These are phyloP conservation scores for Discoglossus pictus DNA, from an alignment of 2,797 vertebrate genomes.

Conservation along the genomic window DNA sequence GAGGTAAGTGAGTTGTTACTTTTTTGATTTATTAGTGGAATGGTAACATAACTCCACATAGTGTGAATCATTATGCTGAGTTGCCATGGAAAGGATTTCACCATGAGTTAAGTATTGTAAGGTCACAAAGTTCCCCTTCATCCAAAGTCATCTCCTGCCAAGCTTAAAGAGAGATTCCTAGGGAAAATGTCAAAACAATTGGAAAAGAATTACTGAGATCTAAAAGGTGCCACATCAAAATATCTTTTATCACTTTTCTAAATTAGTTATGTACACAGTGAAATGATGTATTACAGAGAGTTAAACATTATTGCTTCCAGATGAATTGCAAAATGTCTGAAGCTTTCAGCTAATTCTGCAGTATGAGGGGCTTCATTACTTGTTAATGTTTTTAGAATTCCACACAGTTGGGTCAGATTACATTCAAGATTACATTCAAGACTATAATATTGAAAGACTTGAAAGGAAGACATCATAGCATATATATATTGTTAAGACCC, in stretches of 20 bases:
- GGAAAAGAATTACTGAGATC: slow-evolving; percentile 29
- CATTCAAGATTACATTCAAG: not conserved
- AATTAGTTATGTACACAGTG: slow-evolving; percentile 35
- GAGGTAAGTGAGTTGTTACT: not conserved
- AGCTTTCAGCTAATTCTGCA: slow-evolving; percentile 19
- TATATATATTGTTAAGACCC: slow-evolving; percentile 5
- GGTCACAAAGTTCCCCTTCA: slow-evolving; percentile 40
- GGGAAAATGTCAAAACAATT: slow-evolving; percentile 44
- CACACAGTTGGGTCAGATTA: slow-evolving; percentile 22
- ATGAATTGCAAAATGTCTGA: slow-evolving; percentile 18
- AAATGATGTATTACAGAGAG: slow-evolving; percentile 35
- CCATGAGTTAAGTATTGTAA: slow-evolving; percentile 30
- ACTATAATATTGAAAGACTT: slow-evolving; percentile 17
- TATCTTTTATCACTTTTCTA: slow-evolving; percentile 42
- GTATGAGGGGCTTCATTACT: slow-evolving; percentile 16
- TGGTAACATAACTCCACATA: not conserved
- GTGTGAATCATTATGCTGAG: slow-evolving; percentile 9
- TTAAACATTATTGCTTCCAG: slow-evolving; percentile 32
- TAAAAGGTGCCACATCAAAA: slow-evolving; percentile 38
- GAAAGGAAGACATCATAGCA: slow-evolving; percentile 14
- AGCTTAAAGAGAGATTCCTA: slow-evolving; percentile 30
- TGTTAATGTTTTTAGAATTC: slow-evolving; percentile 14
- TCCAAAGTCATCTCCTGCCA: slow-evolving; percentile 2
- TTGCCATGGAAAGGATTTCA: slow-evolving; percentile 28
- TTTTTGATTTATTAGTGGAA: not conserved